Percentiles rank a stretch among this genome's conserved stretches.
phyloP scores from a whole-genome alignment of 1,140 invertebrate genomes.

The Drosophila watanabei region DNA sequence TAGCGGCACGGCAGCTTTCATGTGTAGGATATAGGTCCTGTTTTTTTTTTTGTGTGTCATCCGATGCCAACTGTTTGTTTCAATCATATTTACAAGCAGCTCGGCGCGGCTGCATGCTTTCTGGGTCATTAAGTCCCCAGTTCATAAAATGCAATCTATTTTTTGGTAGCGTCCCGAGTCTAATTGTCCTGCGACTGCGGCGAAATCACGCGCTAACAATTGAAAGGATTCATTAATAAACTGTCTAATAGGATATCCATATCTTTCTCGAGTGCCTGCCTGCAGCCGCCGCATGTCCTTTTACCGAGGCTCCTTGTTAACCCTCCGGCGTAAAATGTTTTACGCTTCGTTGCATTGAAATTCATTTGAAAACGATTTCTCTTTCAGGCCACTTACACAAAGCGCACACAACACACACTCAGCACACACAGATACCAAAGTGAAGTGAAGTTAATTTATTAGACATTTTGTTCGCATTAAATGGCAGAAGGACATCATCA shows the following conservation, averaged over 20 bases:
- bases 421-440: conserved; percentile 28
- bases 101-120: conserved; percentile 48
- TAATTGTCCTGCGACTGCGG: conserved; percentile 58
- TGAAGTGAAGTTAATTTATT: conserved; percentile 85
- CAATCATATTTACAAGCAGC: conserved; percentile 73
- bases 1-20: conserved; percentile 70
- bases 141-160: conserved; percentile 68
- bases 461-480: conserved; percentile 83
- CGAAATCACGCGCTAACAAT: conserved; percentile 82
- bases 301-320: conserved; percentile 59
- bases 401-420: conserved; percentile 54
- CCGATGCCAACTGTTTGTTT: conserved; percentile 71
- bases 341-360: conserved; percentile 85
- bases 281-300: conserved; percentile 79
- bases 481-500: conserved; percentile 82
- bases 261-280: conserved; percentile 62
- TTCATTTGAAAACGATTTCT: conserved; percentile 84
- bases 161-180: conserved; percentile 54
- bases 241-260: conserved; percentile 80
- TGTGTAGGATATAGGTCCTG: conserved; percentile 31
- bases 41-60: conserved; percentile 13
- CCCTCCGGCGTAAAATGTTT: conserved; percentile 77
- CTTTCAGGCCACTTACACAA: conserved; percentile 80
- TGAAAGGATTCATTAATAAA: conserved; percentile 84
- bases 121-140: conserved; percentile 67